Base-by-base conservation (phyloP, 2,797 vertebrate genomes). In the Lagodon rhomboides region DNA sequence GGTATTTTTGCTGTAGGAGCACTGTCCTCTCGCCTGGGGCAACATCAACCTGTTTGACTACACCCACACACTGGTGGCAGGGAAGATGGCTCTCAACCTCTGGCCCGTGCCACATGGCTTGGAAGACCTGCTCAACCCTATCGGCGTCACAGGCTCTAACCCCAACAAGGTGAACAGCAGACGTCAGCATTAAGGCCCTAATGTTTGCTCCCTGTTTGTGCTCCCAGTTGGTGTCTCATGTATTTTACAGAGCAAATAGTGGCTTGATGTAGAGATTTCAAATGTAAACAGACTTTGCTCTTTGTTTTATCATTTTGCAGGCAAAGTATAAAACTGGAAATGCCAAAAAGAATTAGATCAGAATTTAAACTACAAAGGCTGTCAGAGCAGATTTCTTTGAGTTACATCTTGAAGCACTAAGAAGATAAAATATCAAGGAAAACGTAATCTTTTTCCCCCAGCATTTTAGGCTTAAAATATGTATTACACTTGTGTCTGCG, bases 11-110 rank as follows among this genome's bases (percentile, higher is more conserved):
- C 60, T 84, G 43, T 91, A 99, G 98, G 98, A 99, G 90, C 98
- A 99, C 89, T 99, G 98, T 91, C 98, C 98, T 3, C 94, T 99
- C 73, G 98, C 98, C 87, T 99, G 98, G 98, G 98, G 98, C 91
- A 99, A 99, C 93, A 97, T 99, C 93, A 99, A 99, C 92, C 94
- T 99, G 93, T 99, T 99, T 93, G 98, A 99, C 95, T 99, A 99
- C 90, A 99, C 97, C 77, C 97, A 99, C 92, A 99, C 97, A 59
- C 94, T 99, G 23, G 98, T 99, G 72, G 97, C 98, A 83, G 98
- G 98, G 74, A 99, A 99, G 95, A 99, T 99, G 97, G 98, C 98
- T 89, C 95, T 99, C 84, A 99, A 99, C 94, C 95, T 99, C 80
- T 99, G 98, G 98, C 97, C 98, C 68, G 98, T 99, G 73, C 98